phyloP scores from a whole-genome alignment of 2,888 invertebrate genomes.

The Zygogramma bicolorata region DNA sequence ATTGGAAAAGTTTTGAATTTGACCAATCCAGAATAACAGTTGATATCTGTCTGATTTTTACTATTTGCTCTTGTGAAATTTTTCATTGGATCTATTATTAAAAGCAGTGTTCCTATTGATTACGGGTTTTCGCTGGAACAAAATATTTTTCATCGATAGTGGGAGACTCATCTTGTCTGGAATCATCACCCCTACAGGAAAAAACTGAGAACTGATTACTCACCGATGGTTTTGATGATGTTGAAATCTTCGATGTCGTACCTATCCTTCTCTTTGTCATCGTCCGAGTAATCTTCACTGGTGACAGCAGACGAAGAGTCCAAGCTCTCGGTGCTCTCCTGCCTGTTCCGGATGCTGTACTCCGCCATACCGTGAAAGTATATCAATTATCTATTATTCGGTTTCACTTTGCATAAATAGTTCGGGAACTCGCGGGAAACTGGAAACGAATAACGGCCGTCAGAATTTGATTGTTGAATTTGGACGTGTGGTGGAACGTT shows the following conservation, averaged over 20 bases:
- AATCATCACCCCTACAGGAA: no score
- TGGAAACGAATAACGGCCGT: no score
- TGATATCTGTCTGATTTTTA: no score
- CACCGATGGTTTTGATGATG: constrained; percentile 89
- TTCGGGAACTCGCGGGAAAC: background rate
- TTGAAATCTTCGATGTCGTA: constrained; percentile 81
- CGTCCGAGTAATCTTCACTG: constrained; percentile 71
- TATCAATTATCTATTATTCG: constrained; percentile 21
- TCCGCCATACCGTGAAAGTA: constrained; percentile 52
- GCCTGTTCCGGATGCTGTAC: constrained; percentile 59
- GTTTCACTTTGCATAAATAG: background rate
- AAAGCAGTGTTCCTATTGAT: no score
- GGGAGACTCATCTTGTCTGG: no score
- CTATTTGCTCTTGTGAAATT: no score
- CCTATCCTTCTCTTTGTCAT: constrained; percentile 68
- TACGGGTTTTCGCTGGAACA: no score
- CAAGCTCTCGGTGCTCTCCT: constrained; percentile 65
- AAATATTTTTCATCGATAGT: no score
- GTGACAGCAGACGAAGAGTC: constrained; percentile 65
- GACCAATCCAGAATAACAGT: no score
- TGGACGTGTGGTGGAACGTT: background rate
- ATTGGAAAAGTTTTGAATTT: no score
- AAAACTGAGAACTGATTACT: constrained; percentile 61
- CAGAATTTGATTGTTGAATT: background rate
- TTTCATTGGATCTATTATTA: no score